phyloP scores from a whole-genome alignment of 2,888 invertebrate species.

The Cinara cedri region DNA sequence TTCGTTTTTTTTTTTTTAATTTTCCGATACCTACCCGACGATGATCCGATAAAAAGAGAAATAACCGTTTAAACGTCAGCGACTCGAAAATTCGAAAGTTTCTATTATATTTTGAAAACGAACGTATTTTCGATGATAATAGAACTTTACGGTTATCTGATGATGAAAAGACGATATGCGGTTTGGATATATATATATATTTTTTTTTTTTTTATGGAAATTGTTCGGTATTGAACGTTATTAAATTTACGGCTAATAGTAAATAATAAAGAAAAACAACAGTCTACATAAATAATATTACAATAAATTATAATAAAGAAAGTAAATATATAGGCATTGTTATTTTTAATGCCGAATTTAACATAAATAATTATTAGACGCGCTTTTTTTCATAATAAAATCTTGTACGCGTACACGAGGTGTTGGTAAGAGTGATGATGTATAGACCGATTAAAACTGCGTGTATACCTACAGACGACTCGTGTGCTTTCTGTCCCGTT shows the following conservation, averaged over 20 bases:
- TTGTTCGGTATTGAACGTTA: background rate
- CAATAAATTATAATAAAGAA: background rate
- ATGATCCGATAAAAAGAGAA: too few relatives aligned
- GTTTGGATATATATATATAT: background rate
- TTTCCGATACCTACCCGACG: too few relatives aligned
- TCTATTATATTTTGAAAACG: background rate
- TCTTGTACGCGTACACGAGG: background rate
- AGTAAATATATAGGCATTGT: background rate
- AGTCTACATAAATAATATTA: background rate
- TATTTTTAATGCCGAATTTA: slow-evolving; percentile 4
- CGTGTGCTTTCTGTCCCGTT: background rate
- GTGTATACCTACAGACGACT: background rate
- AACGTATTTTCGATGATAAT: background rate
- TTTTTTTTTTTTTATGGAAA: too few relatives aligned
- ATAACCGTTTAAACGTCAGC: too few relatives aligned
- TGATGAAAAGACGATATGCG: background rate
- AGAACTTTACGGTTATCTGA: background rate
- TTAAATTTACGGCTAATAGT: slow-evolving; percentile 1
- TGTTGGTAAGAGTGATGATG: slow-evolving; percentile 14
- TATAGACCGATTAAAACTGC: slow-evolving; percentile 17
- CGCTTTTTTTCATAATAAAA: background rate
- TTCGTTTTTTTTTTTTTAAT: too few relatives aligned
- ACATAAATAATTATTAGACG: slow-evolving; percentile 30
- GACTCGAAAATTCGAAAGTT: too few relatives aligned
- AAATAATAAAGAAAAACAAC: background rate